Percentiles rank a stretch among this genome's conserved stretches.
These are phyloP conservation scores for Ophion costatus DNA, from an alignment of 2,888 invertebrate genomes.

Conservation along the genomic window DNA sequence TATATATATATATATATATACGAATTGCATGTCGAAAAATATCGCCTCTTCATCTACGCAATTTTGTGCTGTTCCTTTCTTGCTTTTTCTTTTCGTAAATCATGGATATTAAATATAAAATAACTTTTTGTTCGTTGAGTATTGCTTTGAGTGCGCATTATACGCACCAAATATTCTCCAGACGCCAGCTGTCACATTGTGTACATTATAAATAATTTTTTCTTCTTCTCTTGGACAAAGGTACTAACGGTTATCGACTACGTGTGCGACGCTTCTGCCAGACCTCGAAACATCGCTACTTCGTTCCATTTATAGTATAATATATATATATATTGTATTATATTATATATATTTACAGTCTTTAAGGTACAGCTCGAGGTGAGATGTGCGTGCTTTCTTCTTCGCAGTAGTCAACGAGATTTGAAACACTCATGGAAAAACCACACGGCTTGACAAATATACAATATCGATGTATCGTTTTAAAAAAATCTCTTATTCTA, in stretches of 20 bases:
- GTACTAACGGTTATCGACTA: slow-evolving; percentile 62
- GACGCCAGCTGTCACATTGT: slow-evolving; percentile 36
- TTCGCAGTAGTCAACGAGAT: slow-evolving; percentile 36
- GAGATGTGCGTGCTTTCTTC: slow-evolving; percentile 10
- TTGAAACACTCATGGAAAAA: slow-evolving; percentile 24
- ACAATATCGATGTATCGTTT: slow-evolving; percentile 31
- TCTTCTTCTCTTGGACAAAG: slow-evolving; percentile 41
- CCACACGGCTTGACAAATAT: slow-evolving; percentile 11
- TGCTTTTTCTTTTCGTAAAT: slow-evolving; percentile 22
- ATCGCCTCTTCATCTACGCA: slow-evolving; percentile 31
- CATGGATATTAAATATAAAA: slow-evolving; percentile 36
- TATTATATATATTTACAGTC: slow-evolving; percentile 61
- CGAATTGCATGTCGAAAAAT: slow-evolving; percentile 31
- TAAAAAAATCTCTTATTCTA: slow-evolving; percentile 30
- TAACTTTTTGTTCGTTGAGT: slow-evolving; percentile 56
- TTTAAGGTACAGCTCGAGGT: slow-evolving; percentile 53
- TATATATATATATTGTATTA: background rate
- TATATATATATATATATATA: slow-evolving; percentile 17
- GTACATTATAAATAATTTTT: slow-evolving; percentile 59
- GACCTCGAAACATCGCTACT: slow-evolving; percentile 29
- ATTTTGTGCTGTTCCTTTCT: slow-evolving; percentile 6
- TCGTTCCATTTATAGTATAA: background rate
- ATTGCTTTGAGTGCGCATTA: slow-evolving; percentile 57
- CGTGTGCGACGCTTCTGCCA: slow-evolving; percentile 5
- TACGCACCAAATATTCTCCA: slow-evolving; percentile 47